Percentiles rank a stretch among this genome's conserved stretches.
phyloP scores from a whole-genome alignment of 2,797 vertebrate species.

The Chelon auratus region DNA sequence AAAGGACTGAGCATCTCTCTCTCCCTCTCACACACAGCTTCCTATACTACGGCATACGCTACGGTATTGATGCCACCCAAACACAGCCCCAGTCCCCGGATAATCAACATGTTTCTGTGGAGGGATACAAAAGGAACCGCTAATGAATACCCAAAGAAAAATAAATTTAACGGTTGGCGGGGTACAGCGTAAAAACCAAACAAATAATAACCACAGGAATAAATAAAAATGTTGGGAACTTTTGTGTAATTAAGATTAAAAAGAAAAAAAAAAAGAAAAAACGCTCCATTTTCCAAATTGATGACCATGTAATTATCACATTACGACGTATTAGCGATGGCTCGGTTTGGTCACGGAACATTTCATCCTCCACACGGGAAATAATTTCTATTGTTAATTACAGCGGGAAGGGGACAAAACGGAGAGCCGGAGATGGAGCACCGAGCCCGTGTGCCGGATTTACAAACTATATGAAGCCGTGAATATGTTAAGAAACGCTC shows the following conservation, averaged over 20 bases:
- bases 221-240: conserved; percentile 35
- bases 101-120: conserved; percentile 36
- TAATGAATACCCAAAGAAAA: conserved; percentile 57
- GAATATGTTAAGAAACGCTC: not conserved
- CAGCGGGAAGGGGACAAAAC: conserved; percentile 12
- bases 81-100: conserved; percentile 9
- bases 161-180: conserved; percentile 39
- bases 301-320: conserved; percentile 68
- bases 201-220: not conserved
- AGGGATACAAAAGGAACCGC: conserved; percentile 24
- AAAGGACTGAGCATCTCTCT: conserved; percentile 13
- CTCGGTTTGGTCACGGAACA: conserved; percentile 62
- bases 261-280: conserved; percentile 51
- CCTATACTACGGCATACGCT: not conserved
- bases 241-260: conserved; percentile 66
- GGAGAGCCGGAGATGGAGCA: conserved; percentile 18
- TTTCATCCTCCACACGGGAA: conserved; percentile 61
- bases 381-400: conserved; percentile 69
- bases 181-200: not conserved
- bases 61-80: conserved; percentile 12
- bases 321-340: conserved; percentile 56
- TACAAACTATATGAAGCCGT: conserved; percentile 1
- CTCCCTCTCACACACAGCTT: not conserved
- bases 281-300: conserved; percentile 65
- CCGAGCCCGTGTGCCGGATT: not conserved